A percentile compares a stretch with the other conserved stretches of the same genome.
phyloP scores from a whole-genome alignment of 2,888 invertebrate genomes.

The Nezara viridula region DNA sequence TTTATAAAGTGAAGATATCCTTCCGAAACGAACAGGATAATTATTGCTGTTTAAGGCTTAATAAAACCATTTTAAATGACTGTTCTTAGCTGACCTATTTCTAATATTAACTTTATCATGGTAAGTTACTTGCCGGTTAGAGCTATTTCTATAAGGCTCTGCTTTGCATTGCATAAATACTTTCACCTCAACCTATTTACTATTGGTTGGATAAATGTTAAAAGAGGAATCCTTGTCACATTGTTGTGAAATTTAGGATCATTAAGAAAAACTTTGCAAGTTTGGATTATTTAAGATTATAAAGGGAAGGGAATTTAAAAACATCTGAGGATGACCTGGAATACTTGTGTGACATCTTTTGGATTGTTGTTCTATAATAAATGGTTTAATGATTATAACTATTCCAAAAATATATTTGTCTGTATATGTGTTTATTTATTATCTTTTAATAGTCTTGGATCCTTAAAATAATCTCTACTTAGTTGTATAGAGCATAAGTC shows the following conservation, averaged over 20 bases:
- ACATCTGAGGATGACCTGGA: background rate
- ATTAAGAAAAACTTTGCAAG: background rate
- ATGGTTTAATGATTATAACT: background rate
- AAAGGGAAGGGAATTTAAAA: background rate
- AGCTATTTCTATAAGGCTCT: background rate
- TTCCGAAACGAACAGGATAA: background rate
- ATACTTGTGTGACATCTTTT: background rate
- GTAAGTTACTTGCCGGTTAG: background rate
- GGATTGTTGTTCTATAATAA: background rate
- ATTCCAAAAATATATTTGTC: background rate
- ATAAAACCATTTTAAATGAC: slow-evolving; percentile 44
- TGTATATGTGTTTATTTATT: background rate
- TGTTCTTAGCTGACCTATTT: slow-evolving; percentile 28
- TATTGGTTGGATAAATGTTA: background rate
- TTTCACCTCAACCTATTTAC: background rate
- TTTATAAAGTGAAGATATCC: background rate
- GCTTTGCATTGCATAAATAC: background rate
- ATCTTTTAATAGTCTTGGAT: background rate
- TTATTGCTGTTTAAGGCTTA: background rate
- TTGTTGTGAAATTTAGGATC: background rate
- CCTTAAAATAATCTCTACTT: background rate
- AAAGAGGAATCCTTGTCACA: background rate
- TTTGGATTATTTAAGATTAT: background rate
- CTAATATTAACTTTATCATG: slow-evolving; percentile 10
- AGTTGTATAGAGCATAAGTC: background rate